Percentiles rank a stretch among this genome's conserved stretches.
Conservation (phyloP, 1,140 invertebrate species). For the Camponotus pennsylvanicus region DNA sequence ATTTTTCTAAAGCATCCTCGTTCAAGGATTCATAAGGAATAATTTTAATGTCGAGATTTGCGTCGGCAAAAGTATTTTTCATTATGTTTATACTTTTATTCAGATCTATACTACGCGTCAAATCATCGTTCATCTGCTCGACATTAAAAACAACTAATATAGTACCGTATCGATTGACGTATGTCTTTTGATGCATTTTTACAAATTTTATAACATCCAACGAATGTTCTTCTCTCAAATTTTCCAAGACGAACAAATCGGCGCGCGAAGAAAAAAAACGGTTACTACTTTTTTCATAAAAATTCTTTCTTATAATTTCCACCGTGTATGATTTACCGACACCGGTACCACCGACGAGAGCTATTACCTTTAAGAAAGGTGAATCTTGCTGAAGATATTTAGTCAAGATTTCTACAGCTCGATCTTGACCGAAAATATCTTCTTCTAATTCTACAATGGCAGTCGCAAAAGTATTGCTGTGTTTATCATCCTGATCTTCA, state of each 20-base stretch:
- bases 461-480: slow-evolving; percentile 71
- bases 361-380: slow-evolving; percentile 64
- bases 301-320: slow-evolving; percentile 79
- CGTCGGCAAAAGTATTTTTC: slow-evolving; percentile 56
- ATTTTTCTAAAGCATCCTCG: slow-evolving; percentile 73
- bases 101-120: slow-evolving; percentile 71
- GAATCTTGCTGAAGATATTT: slow-evolving; percentile 28
- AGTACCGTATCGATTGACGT: slow-evolving; percentile 71
- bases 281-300: slow-evolving; percentile 54
- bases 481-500: slow-evolving; percentile 66
- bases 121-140: slow-evolving; percentile 68
- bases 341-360: slow-evolving; percentile 81
- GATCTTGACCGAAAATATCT: slow-evolving; percentile 77
- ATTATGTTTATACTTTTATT: slow-evolving; percentile 67
- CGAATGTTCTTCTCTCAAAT: slow-evolving; percentile 76
- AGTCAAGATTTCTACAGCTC: slow-evolving; percentile 67
- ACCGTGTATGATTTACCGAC: slow-evolving; percentile 83
- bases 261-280: slow-evolving; percentile 72
- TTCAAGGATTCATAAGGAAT: slow-evolving; percentile 73
- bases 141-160: slow-evolving; percentile 80
- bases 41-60: slow-evolving; percentile 65
- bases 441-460: slow-evolving; percentile 71
- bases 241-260: slow-evolving; percentile 79
- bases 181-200: slow-evolving; percentile 52
- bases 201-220: slow-evolving; percentile 66